Conservation (phyloP, 2,113 vertebrate species). For the Lophura nycthemera region DNA sequence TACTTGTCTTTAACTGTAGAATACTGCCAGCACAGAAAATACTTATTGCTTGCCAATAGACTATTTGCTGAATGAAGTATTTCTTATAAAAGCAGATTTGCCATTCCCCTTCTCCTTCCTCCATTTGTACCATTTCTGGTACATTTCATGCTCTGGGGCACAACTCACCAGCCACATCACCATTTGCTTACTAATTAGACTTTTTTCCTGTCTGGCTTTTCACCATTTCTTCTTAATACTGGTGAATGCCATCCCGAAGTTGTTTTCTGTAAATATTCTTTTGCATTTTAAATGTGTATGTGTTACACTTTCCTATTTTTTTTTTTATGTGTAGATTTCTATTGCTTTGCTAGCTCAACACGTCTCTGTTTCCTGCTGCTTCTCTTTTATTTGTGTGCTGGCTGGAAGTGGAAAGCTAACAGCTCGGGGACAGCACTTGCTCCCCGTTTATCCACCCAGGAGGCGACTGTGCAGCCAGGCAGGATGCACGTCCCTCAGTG, state of each 20-base stretch:
- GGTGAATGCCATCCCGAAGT: not conserved
- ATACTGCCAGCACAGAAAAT: not conserved
- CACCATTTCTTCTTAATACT: not conserved
- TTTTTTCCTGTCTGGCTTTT: not conserved
- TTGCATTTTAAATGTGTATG: not conserved
- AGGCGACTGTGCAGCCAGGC: not conserved
- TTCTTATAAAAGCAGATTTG: not conserved
- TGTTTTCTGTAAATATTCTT: not conserved
- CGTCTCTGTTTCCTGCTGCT: not conserved
- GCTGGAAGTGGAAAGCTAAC: not conserved
- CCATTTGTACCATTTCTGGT: not conserved
- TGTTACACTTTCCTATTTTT: not conserved
- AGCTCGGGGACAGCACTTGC: not conserved
- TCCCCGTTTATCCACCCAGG: not conserved
- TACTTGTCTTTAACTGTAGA: not conserved
- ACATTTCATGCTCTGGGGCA: not conserved
- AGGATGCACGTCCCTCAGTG: accelerated
- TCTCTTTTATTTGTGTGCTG: not conserved
- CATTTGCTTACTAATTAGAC: not conserved
- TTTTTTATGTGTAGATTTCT: not conserved
- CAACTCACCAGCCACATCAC: not conserved
- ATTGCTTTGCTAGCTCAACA: not conserved
- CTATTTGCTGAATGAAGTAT: not conserved
- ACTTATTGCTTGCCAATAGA: not conserved
- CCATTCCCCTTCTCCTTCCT: accelerated